phyloP scores from a whole-genome alignment of 2,797 vertebrate species.

The Sphenodon punctatus region DNA sequence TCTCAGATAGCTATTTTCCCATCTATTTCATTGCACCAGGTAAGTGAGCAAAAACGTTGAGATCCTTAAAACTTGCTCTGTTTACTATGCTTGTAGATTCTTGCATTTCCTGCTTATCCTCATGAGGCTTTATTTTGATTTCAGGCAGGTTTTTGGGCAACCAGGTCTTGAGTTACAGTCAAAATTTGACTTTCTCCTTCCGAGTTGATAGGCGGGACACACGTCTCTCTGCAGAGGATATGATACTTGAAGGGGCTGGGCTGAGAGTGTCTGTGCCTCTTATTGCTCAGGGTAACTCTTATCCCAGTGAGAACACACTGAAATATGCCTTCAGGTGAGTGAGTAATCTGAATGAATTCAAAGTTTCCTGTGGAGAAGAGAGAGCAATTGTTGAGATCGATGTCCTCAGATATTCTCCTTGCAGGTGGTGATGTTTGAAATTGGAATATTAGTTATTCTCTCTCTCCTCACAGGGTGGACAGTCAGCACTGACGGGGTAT shows the following conservation, averaged over 20 bases:
- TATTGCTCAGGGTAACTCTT: constrained; percentile 95
- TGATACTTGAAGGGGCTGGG: constrained; percentile 90
- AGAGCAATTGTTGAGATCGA: no score
- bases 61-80: not conserved
- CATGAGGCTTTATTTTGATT: constrained; percentile 37
- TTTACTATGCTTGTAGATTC: not conserved
- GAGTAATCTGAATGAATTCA: accelerated
- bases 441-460: no score
- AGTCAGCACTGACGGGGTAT: no score
- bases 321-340: constrained; percentile 91
- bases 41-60: constrained; percentile 56
- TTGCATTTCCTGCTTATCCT: not conserved
- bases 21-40: constrained; percentile 93
- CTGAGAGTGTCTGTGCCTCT: constrained; percentile 89
- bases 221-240: constrained; percentile 92
- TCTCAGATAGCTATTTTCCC: constrained; percentile 92
- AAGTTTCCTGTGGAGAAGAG: not conserved
- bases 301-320: constrained; percentile 86
- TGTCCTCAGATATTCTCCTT: no score
- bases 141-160: constrained; percentile 91
- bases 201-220: constrained; percentile 88
- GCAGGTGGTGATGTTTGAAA: no score
- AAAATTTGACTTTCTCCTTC: constrained; percentile 93
- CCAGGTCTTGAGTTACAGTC: constrained; percentile 91
- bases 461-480: no score